These are phyloP conservation scores for Dolichoris vasculosae DNA, from an alignment of 1,140 invertebrate genomes.

Conservation along the genomic window DNA sequence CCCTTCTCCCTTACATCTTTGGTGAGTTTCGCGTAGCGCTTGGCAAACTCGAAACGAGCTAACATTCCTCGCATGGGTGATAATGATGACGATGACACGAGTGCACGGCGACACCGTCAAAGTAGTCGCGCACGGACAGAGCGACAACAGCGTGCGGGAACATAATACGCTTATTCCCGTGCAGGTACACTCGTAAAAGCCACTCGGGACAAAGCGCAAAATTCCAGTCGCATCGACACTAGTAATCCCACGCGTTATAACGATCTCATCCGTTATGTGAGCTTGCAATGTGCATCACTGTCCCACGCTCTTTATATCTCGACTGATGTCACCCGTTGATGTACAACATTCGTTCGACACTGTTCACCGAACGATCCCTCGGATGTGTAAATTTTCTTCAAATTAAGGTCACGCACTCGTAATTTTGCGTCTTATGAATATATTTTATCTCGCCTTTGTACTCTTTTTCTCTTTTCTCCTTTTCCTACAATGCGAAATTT, in stretches of 20 bases:
- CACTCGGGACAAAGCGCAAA: not conserved
- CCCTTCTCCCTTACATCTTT: too few species aligned
- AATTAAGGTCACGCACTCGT: constrained; percentile 22
- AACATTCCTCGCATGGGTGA: not conserved
- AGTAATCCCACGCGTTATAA: not conserved
- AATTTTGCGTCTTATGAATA: constrained; percentile 14
- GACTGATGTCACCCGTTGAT: not conserved
- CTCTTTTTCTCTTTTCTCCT: not conserved
- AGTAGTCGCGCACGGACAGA: not conserved
- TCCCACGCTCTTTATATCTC: not conserved
- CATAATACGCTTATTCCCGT: not conserved
- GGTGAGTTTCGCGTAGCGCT: not conserved
- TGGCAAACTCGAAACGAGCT: not conserved
- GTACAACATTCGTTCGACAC: not conserved
- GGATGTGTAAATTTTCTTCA: not conserved
- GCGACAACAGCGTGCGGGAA: not conserved
- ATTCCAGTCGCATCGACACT: constrained; percentile 2
- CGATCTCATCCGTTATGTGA: not conserved
- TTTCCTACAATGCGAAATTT: not conserved
- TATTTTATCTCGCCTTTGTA: not conserved
- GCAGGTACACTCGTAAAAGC: not conserved
- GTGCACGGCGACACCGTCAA: not conserved
- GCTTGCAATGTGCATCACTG: not conserved
- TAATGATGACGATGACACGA: constrained; percentile 15
- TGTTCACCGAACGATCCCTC: not conserved